These are phyloP conservation scores for Illadopsis cleaveri DNA, from an alignment of 2,113 vertebrate genomes.

Conservation along the genomic window DNA sequence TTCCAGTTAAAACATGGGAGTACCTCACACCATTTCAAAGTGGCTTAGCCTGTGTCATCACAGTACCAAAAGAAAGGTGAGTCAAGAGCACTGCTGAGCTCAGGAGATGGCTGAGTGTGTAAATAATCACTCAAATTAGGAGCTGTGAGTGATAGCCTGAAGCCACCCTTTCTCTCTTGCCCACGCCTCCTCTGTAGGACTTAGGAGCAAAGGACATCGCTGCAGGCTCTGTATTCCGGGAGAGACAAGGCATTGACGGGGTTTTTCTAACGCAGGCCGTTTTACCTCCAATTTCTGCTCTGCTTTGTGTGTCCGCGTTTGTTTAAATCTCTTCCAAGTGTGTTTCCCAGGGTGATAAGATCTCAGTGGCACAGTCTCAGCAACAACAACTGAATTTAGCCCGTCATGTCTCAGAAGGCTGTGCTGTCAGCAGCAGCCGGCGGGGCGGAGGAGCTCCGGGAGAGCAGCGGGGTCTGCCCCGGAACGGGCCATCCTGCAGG, in stretches of 20 bases:
- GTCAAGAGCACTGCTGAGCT: not conserved
- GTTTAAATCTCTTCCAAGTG: not conserved
- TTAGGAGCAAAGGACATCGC: fast-evolving
- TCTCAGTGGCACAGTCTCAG: not conserved
- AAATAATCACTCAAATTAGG: not conserved
- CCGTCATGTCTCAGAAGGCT: not conserved
- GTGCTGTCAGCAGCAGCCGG: not conserved
- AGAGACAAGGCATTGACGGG: fast-evolving
- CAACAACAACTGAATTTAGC: not conserved
- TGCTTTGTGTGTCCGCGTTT: not conserved
- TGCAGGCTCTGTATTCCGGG: not conserved
- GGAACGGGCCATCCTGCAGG: fast-evolving
- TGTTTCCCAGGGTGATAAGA: not conserved
- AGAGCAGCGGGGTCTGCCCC: not conserved
- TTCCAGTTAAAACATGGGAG: constrained; percentile 42
- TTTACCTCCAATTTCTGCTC: not conserved
- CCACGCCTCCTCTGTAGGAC: not conserved
- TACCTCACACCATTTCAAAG: not conserved
- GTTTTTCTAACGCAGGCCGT: not conserved
- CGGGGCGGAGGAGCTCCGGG: not conserved
- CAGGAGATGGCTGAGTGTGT: not conserved
- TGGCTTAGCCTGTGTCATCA: not conserved
- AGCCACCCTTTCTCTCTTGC: not conserved
- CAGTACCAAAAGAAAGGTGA: not conserved
- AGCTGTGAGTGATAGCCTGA: not conserved